Conservation (phyloP, 1,140 invertebrate species). For the Calliopsis andreniformis region DNA sequence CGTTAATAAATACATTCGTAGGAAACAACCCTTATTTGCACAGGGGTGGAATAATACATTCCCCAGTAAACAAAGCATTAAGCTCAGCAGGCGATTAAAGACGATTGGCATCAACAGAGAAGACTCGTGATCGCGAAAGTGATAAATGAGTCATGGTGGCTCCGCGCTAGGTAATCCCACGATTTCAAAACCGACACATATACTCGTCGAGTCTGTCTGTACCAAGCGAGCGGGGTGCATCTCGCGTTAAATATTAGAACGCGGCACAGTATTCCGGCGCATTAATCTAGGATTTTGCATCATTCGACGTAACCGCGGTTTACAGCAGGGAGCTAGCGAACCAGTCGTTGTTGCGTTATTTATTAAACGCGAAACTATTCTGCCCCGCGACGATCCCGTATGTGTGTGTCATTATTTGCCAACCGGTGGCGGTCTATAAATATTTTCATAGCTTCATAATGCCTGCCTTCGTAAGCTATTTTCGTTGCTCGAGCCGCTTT, state of each 20-base stretch:
- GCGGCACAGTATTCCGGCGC: neutral
- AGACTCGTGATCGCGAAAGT: no score
- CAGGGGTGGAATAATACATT: no score
- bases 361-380: conserved; percentile 42
- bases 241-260: conserved; percentile 23
- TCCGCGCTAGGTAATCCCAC: no score
- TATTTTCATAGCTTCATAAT: conserved; percentile 53
- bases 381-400: neutral
- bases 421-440: conserved; percentile 49
- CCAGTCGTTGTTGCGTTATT: conserved; percentile 34
- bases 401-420: conserved; percentile 49
- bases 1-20: no score
- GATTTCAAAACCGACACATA: no score
- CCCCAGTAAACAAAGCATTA: no score
- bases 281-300: conserved; percentile 35
- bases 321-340: no score
- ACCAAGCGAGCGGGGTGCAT: neutral
- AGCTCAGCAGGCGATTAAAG: no score
- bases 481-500: conserved; percentile 42
- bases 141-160: no score
- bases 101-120: no score
- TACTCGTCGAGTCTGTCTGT: no score
- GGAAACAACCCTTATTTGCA: no score
- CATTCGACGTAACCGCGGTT: conserved; percentile 21
- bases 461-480: conserved; percentile 46